Evolutionary conservation across 2,113 vertebrate genomes (phyloP).

Genomic region (Mesocricetus auratus): DNA sequence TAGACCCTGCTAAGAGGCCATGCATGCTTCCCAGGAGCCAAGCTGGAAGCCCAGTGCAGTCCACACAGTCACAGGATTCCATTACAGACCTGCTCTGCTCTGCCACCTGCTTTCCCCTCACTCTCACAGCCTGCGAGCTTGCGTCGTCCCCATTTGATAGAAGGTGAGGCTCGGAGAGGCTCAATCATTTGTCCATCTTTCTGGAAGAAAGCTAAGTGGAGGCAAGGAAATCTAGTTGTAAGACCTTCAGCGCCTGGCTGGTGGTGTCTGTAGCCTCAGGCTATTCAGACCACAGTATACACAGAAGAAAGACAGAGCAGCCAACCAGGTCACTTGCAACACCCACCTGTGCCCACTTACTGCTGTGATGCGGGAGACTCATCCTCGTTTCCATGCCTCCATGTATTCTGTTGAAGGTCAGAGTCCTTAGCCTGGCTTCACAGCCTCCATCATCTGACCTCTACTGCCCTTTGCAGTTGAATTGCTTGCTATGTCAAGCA

Average conservation of each 20-base stretch:
- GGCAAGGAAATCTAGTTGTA: not conserved
- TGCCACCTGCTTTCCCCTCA: not conserved
- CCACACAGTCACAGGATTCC: not conserved
- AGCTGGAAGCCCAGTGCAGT: not conserved
- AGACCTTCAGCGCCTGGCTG: not conserved
- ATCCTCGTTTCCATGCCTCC: not conserved
- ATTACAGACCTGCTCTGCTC: accelerated
- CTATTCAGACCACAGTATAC: accelerated
- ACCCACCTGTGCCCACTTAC: not conserved
- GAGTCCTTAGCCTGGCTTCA: not conserved
- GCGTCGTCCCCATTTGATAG: not conserved
- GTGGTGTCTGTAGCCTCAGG: not conserved
- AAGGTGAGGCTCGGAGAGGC: not conserved
- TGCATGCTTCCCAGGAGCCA: not conserved
- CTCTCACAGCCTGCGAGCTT: not conserved
- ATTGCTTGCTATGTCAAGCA: not conserved
- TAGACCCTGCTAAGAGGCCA: accelerated
- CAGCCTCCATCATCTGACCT: not conserved
- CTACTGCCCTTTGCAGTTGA: not conserved
- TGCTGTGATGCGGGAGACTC: not conserved
- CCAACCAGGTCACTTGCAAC: not conserved
- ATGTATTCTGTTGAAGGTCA: not conserved
- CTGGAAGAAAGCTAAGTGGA: not conserved
- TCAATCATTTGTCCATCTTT: not conserved
- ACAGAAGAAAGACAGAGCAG: not conserved